Base-by-base conservation (phyloP, 2,113 vertebrate genomes). In the Nothoprocta perdicaria region DNA sequence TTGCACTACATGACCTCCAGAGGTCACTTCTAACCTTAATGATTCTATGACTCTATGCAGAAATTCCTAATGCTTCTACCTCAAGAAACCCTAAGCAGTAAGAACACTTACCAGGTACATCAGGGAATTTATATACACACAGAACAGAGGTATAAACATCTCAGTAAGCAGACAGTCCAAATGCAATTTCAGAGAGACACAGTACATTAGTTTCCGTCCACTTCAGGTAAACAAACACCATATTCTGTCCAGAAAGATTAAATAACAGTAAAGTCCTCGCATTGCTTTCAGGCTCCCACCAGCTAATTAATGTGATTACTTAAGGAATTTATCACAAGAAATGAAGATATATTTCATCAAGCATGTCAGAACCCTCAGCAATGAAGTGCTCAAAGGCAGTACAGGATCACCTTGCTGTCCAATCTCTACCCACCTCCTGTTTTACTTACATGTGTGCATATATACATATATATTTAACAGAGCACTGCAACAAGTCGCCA, bases 351-450 rank as follows among this genome's bases (percentile, higher is more conserved):
- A 29, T 78, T 78, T 16, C 46, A 55, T 6, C 12, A 6, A 1
- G 15, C 18, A 9, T n/a, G 53, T 60, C n/a, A 33, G 4, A 35
- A 29, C 10, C 4, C 4, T 6, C 46, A 68, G 17, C 18, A 60
- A 40, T 0, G 5, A 5, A 40, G 9, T 69, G 7, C 5, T 65
- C n/a, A 85, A 58, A 11, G 9, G 33, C 40, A 26, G 33, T 1
- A 2, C 0, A 43, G 41, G 13, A 7, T n/a, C 75, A 43, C 2
- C 12, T 8, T 22, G 11, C 31, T 14, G 76, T 48, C 27, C 33
- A 23, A 67, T 2, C 5, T 24, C 26, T 26, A 22, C 2, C 24
- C 29, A 5, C 17, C 24, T 21, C 3, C 0, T 33, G 65, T 50
- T 38, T 33, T 23, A 48, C 46, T 22, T 48, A 48, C 21, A 48